Evolutionary conservation across 2,113 vertebrate species (phyloP).

Genomic region (Gnathonemus longibarbis): DNA sequence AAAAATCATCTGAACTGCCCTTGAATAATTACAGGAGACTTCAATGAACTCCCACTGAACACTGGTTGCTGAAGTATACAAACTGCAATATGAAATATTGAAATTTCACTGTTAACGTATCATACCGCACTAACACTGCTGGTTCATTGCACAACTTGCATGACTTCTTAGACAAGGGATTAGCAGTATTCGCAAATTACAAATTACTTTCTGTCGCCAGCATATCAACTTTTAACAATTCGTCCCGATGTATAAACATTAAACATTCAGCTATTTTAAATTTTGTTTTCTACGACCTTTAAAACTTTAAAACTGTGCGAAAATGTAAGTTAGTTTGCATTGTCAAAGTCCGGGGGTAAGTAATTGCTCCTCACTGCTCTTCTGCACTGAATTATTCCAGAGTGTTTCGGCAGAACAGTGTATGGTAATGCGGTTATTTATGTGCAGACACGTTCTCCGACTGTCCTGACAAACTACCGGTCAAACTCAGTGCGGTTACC

Average conservation of each 20-base stretch:
- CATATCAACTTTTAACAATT: background rate
- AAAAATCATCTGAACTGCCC: background rate
- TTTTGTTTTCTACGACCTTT: background rate
- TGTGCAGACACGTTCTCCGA: background rate
- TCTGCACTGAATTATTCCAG: background rate
- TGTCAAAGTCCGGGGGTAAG: background rate
- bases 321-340: background rate
- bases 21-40: background rate
- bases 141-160: background rate
- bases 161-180: background rate
- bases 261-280: background rate
- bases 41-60: background rate
- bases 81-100: background rate
- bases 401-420: background rate
- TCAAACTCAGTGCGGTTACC: background rate
- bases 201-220: background rate
- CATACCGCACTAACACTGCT: background rate
- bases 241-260: background rate
- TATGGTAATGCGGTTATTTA: background rate
- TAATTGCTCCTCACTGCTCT: background rate
- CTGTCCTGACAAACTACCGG: background rate
- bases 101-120: background rate
- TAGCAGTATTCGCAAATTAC: background rate
- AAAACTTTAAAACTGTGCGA: background rate
- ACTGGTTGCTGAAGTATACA: background rate